phyloP scores from a whole-genome alignment of 2,113 vertebrate species.

The Dasyornis broadbenti region DNA sequence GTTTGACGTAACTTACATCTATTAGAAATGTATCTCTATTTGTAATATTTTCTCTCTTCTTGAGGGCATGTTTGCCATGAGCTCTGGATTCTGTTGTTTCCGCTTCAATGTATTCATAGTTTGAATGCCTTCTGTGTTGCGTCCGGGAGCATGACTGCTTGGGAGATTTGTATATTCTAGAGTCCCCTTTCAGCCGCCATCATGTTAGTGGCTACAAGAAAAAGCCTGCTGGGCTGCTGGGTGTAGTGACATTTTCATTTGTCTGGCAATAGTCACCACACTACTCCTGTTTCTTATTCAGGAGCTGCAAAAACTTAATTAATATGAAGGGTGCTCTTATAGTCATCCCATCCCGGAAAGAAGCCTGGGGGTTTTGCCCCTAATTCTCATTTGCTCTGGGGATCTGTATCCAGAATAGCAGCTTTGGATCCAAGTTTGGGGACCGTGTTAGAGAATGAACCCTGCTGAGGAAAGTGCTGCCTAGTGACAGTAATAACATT shows the following conservation, averaged over 20 bases:
- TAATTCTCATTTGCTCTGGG: neutral
- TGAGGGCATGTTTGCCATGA: neutral
- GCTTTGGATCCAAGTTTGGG: neutral
- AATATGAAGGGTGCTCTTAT: neutral
- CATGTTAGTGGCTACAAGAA: neutral
- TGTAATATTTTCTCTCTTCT: neutral
- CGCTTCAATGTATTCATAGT: neutral
- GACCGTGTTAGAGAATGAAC: neutral
- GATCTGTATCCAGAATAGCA: neutral
- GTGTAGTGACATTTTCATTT: neutral
- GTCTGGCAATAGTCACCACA: neutral
- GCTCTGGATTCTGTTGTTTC: neutral
- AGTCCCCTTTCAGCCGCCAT: neutral
- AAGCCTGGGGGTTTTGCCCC: neutral
- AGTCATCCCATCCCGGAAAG: neutral
- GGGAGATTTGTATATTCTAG: neutral
- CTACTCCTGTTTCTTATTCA: neutral
- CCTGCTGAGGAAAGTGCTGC: neutral
- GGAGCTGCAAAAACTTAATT: neutral
- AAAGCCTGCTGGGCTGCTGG: neutral
- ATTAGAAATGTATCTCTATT: neutral
- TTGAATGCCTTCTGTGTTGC: neutral
- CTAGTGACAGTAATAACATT: neutral
- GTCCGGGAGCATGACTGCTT: neutral
- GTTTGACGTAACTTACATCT: neutral